Base-by-base conservation (phyloP, 2,888 invertebrate species). In the Pyrrhia umbra region DNA sequence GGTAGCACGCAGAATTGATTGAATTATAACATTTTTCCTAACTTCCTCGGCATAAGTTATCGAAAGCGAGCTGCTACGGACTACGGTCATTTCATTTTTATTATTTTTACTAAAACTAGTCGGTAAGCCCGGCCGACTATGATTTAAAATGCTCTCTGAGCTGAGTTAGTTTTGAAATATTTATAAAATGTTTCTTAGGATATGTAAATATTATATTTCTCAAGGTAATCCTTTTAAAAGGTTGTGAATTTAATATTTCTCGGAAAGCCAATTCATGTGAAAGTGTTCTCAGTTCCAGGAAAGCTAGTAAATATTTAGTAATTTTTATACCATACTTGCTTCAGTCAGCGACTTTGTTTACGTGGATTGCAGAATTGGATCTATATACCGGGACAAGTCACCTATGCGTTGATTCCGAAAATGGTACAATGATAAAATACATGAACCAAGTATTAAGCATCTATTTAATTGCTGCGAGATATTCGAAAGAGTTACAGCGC, bases 211-310 rank as follows among this genome's bases (percentile, higher is more conserved):
- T 45, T 45, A 54, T 25, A 63, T 65, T 60, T 18, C 30, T 55
- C 30, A 13, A 71, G 55, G 64, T 71, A 75, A 79, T 77, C 64
- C 27, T 49, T 60, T 75, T 65, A 77, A 71, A 79, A 77, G 71
- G 61, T 67, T 71, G 20, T 25, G 56, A 49, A 54, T 59, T 47
- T 51, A 23, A 46, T 66, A 70, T 71, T 70, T 60, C 20, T 2
- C 15, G 30, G 63, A 8, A 34, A 47, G 8, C 37, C 18, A 51
- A 54, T 66, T 59, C 50, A 21, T 16, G 25, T 50, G 25, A 46
- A 59, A 59, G 39, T 58, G 30, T 42, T 50, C 15, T n/a, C 2
- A 34, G 15, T 56, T 23, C 13, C 34, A 16, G 8, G 0, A 40
- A 52, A 16, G 8, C 9, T n/a, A 13, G 10, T n/a, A 13, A 46